A percentile compares a stretch with the other conserved stretches of the same genome.
Evolutionary conservation across 2,113 vertebrate genomes (phyloP).

Genomic region (Anthoscopus minutus): DNA sequence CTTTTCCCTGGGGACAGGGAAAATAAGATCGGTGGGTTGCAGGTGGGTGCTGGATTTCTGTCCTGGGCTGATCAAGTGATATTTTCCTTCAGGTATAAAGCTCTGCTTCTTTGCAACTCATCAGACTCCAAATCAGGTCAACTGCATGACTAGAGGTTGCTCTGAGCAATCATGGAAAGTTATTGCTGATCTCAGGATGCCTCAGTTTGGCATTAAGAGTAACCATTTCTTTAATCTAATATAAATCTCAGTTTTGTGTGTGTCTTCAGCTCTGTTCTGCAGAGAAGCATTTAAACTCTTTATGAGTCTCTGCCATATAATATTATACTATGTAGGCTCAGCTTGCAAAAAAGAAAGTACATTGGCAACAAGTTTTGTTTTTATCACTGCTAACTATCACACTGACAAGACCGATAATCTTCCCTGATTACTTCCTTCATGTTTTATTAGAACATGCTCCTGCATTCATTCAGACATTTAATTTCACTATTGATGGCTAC

Average conservation of each 20-base stretch:
- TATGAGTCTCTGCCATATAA: constrained; percentile 15
- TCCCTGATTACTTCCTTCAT: constrained; percentile 20
- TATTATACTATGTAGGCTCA: neutral
- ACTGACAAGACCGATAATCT: neutral
- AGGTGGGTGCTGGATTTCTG: neutral
- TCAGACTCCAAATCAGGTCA: neutral
- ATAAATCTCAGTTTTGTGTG: neutral
- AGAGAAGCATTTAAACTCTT: constrained; percentile 24
- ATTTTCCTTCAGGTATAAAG: neutral
- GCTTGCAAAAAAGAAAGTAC: neutral
- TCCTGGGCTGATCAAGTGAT: neutral
- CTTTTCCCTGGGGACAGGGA: accelerated
- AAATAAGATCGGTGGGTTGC: neutral
- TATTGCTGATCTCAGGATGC: neutral
- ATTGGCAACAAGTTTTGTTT: neutral
- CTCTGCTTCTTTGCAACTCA: neutral
- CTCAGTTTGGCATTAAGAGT: neutral
- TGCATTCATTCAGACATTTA: constrained; percentile 49
- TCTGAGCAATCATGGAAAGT: neutral
- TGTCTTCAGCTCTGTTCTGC: neutral
- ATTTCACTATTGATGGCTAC: constrained; percentile 36
- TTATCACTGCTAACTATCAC: constrained; percentile 6
- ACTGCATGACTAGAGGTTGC: neutral
- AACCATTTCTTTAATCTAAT: neutral
- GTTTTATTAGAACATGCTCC: constrained; percentile 29